Percentiles rank a stretch among this genome's conserved stretches.
phyloP scores from a whole-genome alignment of 2,888 invertebrate species.

The Hedychridium roseum region DNA sequence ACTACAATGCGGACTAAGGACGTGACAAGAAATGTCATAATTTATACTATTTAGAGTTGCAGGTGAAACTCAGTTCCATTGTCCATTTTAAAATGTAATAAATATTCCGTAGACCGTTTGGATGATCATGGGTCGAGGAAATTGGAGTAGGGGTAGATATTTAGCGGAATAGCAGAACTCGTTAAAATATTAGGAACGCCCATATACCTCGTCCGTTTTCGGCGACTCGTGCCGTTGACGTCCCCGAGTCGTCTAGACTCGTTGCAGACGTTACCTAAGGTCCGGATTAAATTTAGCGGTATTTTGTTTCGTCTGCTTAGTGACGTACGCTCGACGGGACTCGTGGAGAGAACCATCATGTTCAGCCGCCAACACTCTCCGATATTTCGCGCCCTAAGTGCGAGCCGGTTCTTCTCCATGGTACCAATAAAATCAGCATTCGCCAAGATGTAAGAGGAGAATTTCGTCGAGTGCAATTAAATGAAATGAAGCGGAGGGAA shows the following conservation, averaged over 20 bases:
- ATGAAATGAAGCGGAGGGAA: too few species aligned
- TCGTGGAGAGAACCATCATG: slow-evolving; percentile 18
- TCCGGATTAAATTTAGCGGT: slow-evolving; percentile 56
- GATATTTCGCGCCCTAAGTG: slow-evolving; percentile 31
- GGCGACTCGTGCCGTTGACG: slow-evolving; percentile 27
- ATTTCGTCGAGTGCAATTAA: too few species aligned
- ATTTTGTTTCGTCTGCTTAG: slow-evolving; percentile 54
- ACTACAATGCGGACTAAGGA: too few species aligned
- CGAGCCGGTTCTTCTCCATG: too few species aligned
- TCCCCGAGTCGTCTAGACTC: slow-evolving; percentile 52
- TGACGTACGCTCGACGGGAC: slow-evolving; percentile 25
- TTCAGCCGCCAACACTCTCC: slow-evolving; percentile 20
- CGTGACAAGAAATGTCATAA: too few species aligned
- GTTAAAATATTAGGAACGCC: slow-evolving; percentile 29
- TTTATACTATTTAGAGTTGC: too few species aligned
- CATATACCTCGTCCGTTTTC: slow-evolving; percentile 22
- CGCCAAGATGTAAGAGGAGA: too few species aligned
- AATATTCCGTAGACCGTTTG: too few species aligned
- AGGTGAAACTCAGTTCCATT: too few species aligned
- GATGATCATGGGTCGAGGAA: too few species aligned
- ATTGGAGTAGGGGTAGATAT: slow-evolving; percentile 16
- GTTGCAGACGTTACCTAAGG: slow-evolving; percentile 56
- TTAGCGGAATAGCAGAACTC: slow-evolving; percentile 26
- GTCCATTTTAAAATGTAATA: too few species aligned
- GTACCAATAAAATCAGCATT: too few species aligned